Percentiles rank a stretch among this genome's conserved stretches.
Conservation (phyloP, 2,113 vertebrate genomes). For the Passer montanus region DNA sequence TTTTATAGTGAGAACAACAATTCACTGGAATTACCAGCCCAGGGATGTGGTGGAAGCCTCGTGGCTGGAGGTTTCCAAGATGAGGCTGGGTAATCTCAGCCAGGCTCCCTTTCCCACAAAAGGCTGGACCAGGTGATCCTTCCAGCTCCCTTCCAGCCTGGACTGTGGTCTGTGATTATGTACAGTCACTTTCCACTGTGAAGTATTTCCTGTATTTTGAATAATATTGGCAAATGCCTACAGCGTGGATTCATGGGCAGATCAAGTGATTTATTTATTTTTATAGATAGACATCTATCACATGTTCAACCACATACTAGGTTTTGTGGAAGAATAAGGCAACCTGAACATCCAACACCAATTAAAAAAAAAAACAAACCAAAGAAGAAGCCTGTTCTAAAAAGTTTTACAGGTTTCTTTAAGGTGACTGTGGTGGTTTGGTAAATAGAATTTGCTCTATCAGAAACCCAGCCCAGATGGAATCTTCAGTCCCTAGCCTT, state of each 20-base stretch:
- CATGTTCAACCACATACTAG: not conserved
- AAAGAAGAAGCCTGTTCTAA: not conserved
- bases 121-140: not conserved
- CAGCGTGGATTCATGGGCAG: not conserved
- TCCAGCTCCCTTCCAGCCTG: not conserved
- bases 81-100: not conserved
- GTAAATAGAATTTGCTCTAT: not conserved
- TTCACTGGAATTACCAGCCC: not conserved
- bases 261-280: not conserved
- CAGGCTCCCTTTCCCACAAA: not conserved
- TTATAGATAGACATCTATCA: not conserved
- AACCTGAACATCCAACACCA: not conserved
- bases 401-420: not conserved
- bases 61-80: not conserved
- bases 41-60: not conserved
- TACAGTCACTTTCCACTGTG: not conserved
- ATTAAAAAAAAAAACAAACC: not conserved
- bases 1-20: not conserved
- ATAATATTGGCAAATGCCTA: not conserved
- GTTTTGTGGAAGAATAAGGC: not conserved
- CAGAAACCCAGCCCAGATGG: not conserved
- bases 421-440: not conserved
- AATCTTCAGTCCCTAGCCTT: not conserved
- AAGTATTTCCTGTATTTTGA: not conserved
- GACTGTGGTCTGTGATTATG: not conserved